A percentile compares a stretch with the other conserved stretches of the same genome.
Evolutionary conservation across 2,888 invertebrate species (phyloP).

Genomic region (Dryocosmus kuriphilus): DNA sequence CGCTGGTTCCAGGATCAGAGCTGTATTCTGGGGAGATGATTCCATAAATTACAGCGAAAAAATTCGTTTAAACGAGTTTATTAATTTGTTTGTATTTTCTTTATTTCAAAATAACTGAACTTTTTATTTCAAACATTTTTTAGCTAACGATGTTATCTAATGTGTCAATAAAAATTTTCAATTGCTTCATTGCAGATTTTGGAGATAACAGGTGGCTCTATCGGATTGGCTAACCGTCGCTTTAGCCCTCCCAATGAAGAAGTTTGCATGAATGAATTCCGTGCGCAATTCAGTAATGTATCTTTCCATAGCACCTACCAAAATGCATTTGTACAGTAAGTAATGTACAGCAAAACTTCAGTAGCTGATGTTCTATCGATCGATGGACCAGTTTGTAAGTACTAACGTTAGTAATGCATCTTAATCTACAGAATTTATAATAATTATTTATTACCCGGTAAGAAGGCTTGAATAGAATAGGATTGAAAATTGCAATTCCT

Average conservation of each 20-base stretch:
- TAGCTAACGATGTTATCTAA: neutral
- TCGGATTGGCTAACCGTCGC: neutral
- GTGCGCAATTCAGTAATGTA: neutral
- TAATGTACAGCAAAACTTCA: neutral
- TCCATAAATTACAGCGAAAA: neutral
- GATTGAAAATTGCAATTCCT: no score
- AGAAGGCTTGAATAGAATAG: no score
- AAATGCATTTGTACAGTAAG: neutral
- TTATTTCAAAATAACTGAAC: no score
- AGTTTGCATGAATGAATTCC: neutral
- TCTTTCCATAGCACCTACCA: neutral
- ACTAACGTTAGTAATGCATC: no score
- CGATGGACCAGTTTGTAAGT: neutral
- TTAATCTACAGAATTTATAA: no score
- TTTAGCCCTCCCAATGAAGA: neutral
- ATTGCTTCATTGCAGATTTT: neutral
- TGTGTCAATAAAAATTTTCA: neutral
- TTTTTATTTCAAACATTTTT: neutral
- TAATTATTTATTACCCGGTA: no score
- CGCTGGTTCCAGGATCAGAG: neutral
- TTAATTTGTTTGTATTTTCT: no score
- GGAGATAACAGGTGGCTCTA: neutral
- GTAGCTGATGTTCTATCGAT: neutral
- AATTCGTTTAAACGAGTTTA: neutral
- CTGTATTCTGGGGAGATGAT: neutral